Evolutionary conservation across 2,888 invertebrate species (phyloP), one percentile per base, ranked within the genome.

Genomic region (Calephelis perditalis): DNA sequence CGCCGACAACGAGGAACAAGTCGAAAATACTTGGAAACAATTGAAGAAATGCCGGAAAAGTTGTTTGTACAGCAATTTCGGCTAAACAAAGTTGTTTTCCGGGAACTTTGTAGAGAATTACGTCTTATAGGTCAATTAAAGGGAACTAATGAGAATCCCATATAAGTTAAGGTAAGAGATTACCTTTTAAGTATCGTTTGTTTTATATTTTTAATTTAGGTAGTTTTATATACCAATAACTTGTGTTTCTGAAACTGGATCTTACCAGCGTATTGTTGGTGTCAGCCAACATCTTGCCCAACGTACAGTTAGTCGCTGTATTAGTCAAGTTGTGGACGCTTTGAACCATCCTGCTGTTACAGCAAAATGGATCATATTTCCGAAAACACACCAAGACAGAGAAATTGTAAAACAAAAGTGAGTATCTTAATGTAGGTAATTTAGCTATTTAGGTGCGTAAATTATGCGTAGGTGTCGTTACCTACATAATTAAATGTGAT

Each of bases 301-400:
- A 44, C 57, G 69, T 26, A 67, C 67, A 15, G 58, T 66, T 35
- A 66, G 67, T 61, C 65, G 65, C 47, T 67, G 66, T 60, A 67
- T 69, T n/a, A 59, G 59, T 52, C 57, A 69, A 44, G 66, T 67
- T 61, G 63, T 65, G 8, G 63, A 62, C 35, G 65, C 68, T 10
- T 58, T 61, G 10, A 45, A 45, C 45, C 45, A 45, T 10, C 45
- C 45, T 45, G 45, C 45, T 45, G n/a, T 45, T 70, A 67, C 67
- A 68, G 37, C n/a, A 46, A 46, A 46, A 7, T 46, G 46, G 46
- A 46, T 46, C 11, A 46, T 12, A 46, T 46, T 46, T n/a, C 12
- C 46, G 7, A 40, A 40, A 40, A 8, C 40, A 7, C 12, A 15
- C n/a, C 12, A 47, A 47, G 7, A 12, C 11, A 47, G 15, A 47